phyloP scores from a whole-genome alignment of 2,888 invertebrate species.

The Leucophora obtusa region DNA sequence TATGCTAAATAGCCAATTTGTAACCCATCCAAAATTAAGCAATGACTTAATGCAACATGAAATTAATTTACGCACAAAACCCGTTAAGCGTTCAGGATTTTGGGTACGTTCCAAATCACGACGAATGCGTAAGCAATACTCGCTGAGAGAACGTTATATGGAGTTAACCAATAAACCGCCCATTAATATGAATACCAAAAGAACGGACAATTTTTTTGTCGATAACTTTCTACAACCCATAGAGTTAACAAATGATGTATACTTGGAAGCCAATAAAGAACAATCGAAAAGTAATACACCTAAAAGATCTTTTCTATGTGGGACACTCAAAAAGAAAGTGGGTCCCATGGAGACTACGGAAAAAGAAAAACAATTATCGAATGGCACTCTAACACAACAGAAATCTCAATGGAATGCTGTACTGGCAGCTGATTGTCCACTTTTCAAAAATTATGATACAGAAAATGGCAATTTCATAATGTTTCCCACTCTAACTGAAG shows the following conservation, averaged over 20 bases:
- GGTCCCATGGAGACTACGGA: conserved; percentile 77
- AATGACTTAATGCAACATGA: conserved; percentile 77
- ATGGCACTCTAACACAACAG: conserved; percentile 67
- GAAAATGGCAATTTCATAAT: conserved; percentile 79
- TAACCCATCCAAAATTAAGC: conserved; percentile 77
- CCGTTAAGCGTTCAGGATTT: conserved; percentile 74
- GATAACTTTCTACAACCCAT: conserved; percentile 78
- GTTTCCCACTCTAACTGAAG: conserved; percentile 77
- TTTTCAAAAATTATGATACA: conserved; percentile 78
- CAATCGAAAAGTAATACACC: conserved; percentile 70
- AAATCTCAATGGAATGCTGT: conserved; percentile 73
- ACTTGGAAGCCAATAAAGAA: conserved; percentile 60
- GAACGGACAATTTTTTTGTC: conserved; percentile 76
- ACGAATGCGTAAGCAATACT: conserved; percentile 75
- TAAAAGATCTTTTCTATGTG: conserved; percentile 74
- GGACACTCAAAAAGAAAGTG: conserved; percentile 77
- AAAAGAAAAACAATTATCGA: conserved; percentile 71
- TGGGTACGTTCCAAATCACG: conserved; percentile 77
- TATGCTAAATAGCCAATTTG: conserved; percentile 81
- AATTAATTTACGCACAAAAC: conserved; percentile 74
- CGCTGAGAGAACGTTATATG: conserved; percentile 76
- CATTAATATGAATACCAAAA: conserved; percentile 77
- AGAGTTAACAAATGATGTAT: conserved; percentile 69
- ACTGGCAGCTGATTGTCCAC: conserved; percentile 72
- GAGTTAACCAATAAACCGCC: conserved; percentile 76